phyloP scores from a whole-genome alignment of 2,113 vertebrate species.

The Triplophysa tibetana region DNA sequence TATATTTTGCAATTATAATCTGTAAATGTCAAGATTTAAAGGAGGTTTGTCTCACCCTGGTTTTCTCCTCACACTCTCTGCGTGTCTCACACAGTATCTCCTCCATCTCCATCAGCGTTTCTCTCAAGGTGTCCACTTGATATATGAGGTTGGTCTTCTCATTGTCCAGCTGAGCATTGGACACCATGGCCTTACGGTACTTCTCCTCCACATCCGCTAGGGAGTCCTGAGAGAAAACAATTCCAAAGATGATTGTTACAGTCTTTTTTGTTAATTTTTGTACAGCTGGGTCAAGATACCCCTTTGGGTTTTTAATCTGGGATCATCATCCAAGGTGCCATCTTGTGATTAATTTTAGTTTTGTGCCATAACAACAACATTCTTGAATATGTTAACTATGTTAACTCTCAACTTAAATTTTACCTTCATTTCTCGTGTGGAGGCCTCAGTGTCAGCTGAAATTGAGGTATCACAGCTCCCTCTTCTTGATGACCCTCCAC shows the following conservation, averaged over 20 bases:
- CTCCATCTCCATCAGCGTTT: conserved; percentile 84
- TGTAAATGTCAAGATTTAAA: no score
- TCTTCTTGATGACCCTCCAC: conserved; percentile 84
- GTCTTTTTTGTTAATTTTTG: not conserved
- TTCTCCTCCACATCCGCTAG: conserved; percentile 86
- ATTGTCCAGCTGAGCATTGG: conserved; percentile 93
- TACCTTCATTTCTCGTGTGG: conserved; percentile 93
- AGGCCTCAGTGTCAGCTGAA: conserved; percentile 89
- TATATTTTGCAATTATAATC: not conserved
- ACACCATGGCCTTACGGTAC: conserved; percentile 91
- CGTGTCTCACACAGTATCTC: conserved; percentile 86
- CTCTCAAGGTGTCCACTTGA: conserved; percentile 89
- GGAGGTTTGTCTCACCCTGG: conserved; percentile 69
- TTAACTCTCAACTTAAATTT: no score
- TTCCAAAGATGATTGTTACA: not conserved
- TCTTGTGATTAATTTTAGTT: no score
- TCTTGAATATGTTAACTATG: no score
- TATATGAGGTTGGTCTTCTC: conserved; percentile 91
- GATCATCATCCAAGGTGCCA: no score
- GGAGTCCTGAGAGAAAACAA: conserved; percentile 76
- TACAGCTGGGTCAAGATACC: no score
- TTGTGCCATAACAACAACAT: no score
- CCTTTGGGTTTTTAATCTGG: no score
- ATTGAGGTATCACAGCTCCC: conserved; percentile 90
- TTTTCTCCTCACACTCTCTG: conserved; percentile 76